Evolutionary conservation across 2,888 invertebrate species (phyloP).

Genomic region (Boloria selene): DNA sequence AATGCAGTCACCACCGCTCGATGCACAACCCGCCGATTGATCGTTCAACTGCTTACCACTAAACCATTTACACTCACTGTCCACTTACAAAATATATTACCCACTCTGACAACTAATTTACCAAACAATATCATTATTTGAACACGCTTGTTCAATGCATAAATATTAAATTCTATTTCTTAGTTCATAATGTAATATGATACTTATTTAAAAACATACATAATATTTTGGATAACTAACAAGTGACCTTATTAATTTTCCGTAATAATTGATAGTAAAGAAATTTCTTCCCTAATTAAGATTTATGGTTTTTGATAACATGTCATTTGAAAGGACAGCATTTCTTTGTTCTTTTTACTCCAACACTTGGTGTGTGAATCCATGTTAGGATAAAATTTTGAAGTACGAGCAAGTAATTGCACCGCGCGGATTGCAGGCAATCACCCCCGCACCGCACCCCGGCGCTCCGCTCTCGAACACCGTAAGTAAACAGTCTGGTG

Average conservation of each 20-base stretch:
- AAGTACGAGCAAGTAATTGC: slow-evolving; percentile 77
- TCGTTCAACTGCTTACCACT: slow-evolving; percentile 55
- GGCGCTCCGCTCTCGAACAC: slow-evolving; percentile 75
- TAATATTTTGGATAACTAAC: not conserved
- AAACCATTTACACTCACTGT: slow-evolving; percentile 28
- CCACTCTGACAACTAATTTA: not conserved
- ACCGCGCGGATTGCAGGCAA: slow-evolving; percentile 80
- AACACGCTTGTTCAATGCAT: not conserved
- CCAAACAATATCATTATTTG: too few species aligned
- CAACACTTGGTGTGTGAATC: slow-evolving; percentile 37
- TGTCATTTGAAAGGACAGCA: too few species aligned
- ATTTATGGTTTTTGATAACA: not conserved
- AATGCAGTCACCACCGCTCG: slow-evolving; percentile 79
- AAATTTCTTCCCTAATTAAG: not conserved
- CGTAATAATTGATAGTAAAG: not conserved
- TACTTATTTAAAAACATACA: slow-evolving; percentile 8
- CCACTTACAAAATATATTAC: slow-evolving; percentile 1
- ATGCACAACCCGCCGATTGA: slow-evolving; percentile 71
- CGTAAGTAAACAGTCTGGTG: slow-evolving; percentile 83
- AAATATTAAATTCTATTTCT: not conserved
- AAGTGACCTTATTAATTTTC: not conserved
- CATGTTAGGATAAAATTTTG: slow-evolving; percentile 68
- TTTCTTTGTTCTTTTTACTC: too few species aligned
- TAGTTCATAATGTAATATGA: slow-evolving; percentile 8
- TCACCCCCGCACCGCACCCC: slow-evolving; percentile 66